Conservation (phyloP, 2,797 vertebrate genomes). For the Distichodus sexfasciatus region DNA sequence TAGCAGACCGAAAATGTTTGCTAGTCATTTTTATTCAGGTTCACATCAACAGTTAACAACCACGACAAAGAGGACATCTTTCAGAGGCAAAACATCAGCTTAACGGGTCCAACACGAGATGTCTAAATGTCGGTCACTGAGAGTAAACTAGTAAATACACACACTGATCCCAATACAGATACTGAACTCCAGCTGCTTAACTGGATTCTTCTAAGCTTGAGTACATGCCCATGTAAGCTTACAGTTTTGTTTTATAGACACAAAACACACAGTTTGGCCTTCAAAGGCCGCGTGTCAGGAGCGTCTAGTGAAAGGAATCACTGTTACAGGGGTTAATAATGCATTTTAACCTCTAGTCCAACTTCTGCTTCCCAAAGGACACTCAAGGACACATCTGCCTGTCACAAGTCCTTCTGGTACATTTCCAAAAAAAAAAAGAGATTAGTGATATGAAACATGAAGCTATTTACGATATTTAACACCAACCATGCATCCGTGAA, state of each 20-base stretch:
- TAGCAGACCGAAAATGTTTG: not conserved
- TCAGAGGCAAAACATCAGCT: constrained; percentile 40
- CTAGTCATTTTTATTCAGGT: constrained; percentile 74
- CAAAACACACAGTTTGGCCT: constrained; percentile 47
- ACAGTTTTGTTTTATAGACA: constrained; percentile 53
- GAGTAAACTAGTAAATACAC: constrained; percentile 58
- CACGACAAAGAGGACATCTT: constrained; percentile 72
- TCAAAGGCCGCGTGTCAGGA: constrained; percentile 57
- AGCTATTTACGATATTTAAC: not conserved
- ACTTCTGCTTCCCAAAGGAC: constrained; percentile 25
- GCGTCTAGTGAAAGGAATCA: constrained; percentile 34
- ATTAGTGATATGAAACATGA: constrained; percentile 20
- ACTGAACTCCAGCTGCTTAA: constrained; percentile 40
- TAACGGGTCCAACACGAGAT: constrained; percentile 54
- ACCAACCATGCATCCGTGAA: constrained; percentile 1
- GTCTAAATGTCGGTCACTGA: constrained; percentile 66
- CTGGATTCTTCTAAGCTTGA: constrained; percentile 60
- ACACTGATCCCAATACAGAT: too few relatives aligned
- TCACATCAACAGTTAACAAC: constrained; percentile 81
- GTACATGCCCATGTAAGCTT: constrained; percentile 65
- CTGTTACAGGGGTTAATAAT: constrained; percentile 15
- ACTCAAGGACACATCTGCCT: constrained; percentile 40
- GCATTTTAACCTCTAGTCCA: constrained; percentile 27
- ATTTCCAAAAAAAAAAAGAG: constrained; percentile 59
- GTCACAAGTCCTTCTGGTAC: constrained; percentile 48